These are phyloP conservation scores for Chaetogeoica ovagalla DNA, from an alignment of 2,888 invertebrate species.

Conservation along the genomic window DNA sequence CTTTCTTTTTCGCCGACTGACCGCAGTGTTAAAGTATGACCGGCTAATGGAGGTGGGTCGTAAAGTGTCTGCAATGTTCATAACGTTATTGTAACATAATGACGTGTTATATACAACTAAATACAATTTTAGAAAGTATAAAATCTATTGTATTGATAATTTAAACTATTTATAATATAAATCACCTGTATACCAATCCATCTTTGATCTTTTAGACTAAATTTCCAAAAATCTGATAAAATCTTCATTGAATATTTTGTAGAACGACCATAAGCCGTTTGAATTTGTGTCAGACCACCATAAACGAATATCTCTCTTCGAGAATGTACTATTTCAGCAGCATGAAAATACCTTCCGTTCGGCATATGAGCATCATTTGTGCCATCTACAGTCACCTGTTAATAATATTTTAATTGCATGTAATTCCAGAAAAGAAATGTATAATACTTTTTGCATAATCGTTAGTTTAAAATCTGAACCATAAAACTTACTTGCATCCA, in stretches of 20 bases:
- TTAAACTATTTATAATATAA: background rate
- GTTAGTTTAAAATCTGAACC: background rate
- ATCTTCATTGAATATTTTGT: slow-evolving; percentile 58
- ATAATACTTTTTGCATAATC: background rate
- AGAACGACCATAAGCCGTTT: slow-evolving; percentile 63
- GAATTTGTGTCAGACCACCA: slow-evolving; percentile 74
- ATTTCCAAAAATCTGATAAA: slow-evolving; percentile 89
- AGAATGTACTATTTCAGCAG: slow-evolving; percentile 82
- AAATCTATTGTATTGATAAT: background rate
- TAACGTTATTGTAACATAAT: background rate
- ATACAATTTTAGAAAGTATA: background rate
- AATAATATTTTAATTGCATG: background rate
- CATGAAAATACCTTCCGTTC: slow-evolving; percentile 86
- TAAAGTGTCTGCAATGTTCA: slow-evolving; percentile 39
- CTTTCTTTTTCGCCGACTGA: slow-evolving; percentile 71
- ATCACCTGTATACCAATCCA: slow-evolving; percentile 72
- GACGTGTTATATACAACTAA: no score
- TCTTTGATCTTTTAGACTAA: slow-evolving; percentile 80
- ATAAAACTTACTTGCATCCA: slow-evolving; percentile 72
- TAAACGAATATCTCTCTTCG: slow-evolving; percentile 85
- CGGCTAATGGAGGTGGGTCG: slow-evolving; percentile 75
- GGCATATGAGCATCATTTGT: slow-evolving; percentile 86
- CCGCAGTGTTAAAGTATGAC: slow-evolving; percentile 84
- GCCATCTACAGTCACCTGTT: slow-evolving; percentile 77
- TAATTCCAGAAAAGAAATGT: background rate